These are phyloP conservation scores for Trematomus loennbergii DNA, from an alignment of 2,113 vertebrate species.

Conservation along the genomic window DNA sequence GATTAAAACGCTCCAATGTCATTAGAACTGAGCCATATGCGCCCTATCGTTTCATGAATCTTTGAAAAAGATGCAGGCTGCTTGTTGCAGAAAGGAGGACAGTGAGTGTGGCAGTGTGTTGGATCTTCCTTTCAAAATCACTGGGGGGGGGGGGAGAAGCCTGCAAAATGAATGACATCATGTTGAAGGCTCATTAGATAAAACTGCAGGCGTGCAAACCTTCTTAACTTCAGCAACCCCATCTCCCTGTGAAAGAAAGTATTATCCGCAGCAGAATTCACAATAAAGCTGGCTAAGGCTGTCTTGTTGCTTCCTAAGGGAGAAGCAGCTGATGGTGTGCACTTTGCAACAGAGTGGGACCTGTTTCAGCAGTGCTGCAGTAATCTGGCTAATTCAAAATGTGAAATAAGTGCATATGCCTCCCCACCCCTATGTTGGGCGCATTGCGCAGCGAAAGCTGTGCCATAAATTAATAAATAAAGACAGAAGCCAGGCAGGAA, in stretches of 20 bases:
- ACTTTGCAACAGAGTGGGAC: constrained; percentile 57
- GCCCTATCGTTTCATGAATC: constrained; percentile 64
- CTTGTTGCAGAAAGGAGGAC: constrained; percentile 13
- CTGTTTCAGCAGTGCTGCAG: constrained; percentile 50
- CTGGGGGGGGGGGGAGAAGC: background rate
- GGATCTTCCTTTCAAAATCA: background rate
- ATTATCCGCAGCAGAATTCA: constrained; percentile 44
- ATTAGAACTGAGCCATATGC: constrained; percentile 75
- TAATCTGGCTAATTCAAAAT: constrained; percentile 42
- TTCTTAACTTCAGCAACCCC: constrained; percentile 16
- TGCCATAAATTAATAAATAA: constrained; percentile 65
- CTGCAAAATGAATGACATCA: constrained; percentile 56
- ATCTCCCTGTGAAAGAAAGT: background rate
- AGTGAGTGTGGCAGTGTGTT: background rate
- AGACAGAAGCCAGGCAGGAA: constrained; percentile 13
- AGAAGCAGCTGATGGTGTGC: constrained; percentile 25
- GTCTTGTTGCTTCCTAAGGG: background rate
- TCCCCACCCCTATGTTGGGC: constrained; percentile 49
- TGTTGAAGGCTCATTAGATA: constrained; percentile 20
- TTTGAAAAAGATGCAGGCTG: constrained; percentile 50
- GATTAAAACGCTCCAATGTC: constrained; percentile 83
- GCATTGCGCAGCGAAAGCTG: constrained; percentile 68
- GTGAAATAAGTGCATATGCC: constrained; percentile 36
- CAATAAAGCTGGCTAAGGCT: background rate
- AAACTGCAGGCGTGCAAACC: constrained; percentile 3